These are phyloP conservation scores for Todus mexicanus DNA, from an alignment of 2,797 vertebrate genomes.

Conservation along the genomic window DNA sequence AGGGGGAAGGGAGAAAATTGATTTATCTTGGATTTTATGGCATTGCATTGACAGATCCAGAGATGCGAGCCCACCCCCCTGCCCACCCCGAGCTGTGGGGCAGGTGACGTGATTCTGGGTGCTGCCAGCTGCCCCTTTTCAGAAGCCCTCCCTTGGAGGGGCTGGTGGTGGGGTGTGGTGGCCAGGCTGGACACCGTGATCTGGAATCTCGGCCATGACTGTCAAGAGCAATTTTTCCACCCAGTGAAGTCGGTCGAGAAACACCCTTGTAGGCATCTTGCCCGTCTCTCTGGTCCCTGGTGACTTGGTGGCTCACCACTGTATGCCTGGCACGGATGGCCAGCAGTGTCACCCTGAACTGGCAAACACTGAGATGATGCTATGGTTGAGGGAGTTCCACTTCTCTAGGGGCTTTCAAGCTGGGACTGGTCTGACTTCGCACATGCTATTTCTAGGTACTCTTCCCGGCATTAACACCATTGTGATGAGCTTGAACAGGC, in stretches of 20 bases:
- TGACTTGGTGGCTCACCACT: not conserved
- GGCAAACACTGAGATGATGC: not conserved
- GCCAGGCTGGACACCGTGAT: not conserved
- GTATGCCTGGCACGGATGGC: not conserved
- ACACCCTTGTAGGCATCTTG: fast-evolving
- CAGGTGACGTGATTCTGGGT: not conserved
- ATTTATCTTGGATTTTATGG: slow-evolving; percentile 2
- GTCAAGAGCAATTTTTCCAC: not conserved
- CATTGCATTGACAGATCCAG: not conserved
- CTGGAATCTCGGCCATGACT: not conserved
- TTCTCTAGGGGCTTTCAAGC: not conserved
- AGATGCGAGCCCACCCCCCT: fast-evolving
- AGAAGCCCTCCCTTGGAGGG: not conserved
- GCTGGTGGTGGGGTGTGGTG: not conserved
- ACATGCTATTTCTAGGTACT: not conserved
- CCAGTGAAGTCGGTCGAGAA: not conserved
- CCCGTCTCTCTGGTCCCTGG: fast-evolving
- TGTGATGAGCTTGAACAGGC: not conserved
- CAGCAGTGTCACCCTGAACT: not conserved
- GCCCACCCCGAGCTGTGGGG: fast-evolving
- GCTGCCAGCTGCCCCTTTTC: not conserved
- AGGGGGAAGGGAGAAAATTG: not conserved
- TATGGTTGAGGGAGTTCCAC: not conserved
- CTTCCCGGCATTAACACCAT: fast-evolving
- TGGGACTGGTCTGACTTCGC: not conserved